Percentiles rank a stretch among this genome's conserved stretches.
phyloP scores from a whole-genome alignment of 2,797 vertebrate genomes.

The Pseudocheirus occidentalis region DNA sequence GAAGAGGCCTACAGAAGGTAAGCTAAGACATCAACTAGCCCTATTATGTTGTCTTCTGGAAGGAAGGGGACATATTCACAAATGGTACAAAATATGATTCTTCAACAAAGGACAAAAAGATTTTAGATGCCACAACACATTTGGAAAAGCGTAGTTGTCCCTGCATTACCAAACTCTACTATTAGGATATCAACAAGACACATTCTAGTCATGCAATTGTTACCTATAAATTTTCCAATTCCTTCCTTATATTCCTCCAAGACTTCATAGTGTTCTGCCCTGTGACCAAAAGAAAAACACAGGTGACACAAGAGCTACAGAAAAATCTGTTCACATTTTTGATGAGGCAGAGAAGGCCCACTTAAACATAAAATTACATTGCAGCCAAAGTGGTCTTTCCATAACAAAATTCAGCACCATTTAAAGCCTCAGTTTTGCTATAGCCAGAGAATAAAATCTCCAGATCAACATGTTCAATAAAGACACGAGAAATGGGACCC shows the following conservation, averaged over 20 bases:
- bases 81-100: background rate
- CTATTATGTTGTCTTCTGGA: background rate
- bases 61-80: constrained; percentile 9
- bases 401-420: background rate
- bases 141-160: background rate
- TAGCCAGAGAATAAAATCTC: constrained; percentile 27
- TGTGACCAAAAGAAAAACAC: constrained; percentile 79
- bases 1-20: background rate
- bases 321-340: background rate
- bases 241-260: constrained; percentile 94
- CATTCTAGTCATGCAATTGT: constrained; percentile 35
- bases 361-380: background rate
- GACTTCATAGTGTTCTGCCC: constrained; percentile 94
- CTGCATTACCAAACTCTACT: constrained; percentile 40
- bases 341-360: background rate
- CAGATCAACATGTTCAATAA: constrained; percentile 8
- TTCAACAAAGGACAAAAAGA: constrained; percentile 4
- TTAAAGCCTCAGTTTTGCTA: background rate
- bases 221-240: constrained; percentile 95
- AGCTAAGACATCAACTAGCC: background rate
- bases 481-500: constrained; percentile 15
- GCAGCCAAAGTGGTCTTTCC: constrained; percentile 1
- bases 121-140: constrained; percentile 2
- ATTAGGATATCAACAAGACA: constrained; percentile 16
- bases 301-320: constrained; percentile 5